phyloP scores from a whole-genome alignment of 2,797 vertebrate genomes.

The Amblyopsis hoosieri region DNA sequence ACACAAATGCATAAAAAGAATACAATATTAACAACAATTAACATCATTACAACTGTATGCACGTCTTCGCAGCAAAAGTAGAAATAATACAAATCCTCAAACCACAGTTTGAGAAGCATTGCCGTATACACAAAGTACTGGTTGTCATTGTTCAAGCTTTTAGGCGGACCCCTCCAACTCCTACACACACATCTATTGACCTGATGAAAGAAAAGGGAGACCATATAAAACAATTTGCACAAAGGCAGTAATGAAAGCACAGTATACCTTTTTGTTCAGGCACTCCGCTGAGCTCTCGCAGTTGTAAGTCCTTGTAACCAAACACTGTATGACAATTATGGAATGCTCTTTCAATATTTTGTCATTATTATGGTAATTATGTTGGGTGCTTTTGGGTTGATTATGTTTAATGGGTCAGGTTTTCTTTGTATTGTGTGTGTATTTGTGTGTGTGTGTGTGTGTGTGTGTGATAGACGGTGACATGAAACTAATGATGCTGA shows the following conservation, averaged over 20 bases:
- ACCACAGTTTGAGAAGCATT: too few relatives aligned
- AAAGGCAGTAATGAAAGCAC: slow-evolving; percentile 30
- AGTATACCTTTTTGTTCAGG: slow-evolving; percentile 51
- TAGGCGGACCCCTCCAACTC: too few relatives aligned
- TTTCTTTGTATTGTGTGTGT: neutral
- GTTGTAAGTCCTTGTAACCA: neutral
- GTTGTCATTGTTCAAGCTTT: too few relatives aligned
- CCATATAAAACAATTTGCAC: slow-evolving; percentile 12
- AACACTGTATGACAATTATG: slow-evolving; percentile 12
- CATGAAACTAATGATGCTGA: slow-evolving; percentile 22
- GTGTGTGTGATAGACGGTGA: neutral
- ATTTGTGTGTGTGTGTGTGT: neutral
- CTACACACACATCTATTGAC: too few relatives aligned
- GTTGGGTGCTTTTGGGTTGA: slow-evolving; percentile 28
- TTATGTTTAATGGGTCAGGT: neutral
- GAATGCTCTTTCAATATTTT: slow-evolving; percentile 18
- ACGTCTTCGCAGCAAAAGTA: too few relatives aligned
- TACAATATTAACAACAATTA: too few relatives aligned
- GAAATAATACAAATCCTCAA: too few relatives aligned
- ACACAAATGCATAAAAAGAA: too few relatives aligned
- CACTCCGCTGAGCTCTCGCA: slow-evolving; percentile 27
- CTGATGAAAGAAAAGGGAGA: neutral
- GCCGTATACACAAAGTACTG: too few relatives aligned
- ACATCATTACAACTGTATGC: too few relatives aligned
- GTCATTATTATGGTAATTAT: slow-evolving; percentile 24